Evolutionary conservation across 1,140 invertebrate species (phyloP).

Genomic region (Aphis gossypii): DNA sequence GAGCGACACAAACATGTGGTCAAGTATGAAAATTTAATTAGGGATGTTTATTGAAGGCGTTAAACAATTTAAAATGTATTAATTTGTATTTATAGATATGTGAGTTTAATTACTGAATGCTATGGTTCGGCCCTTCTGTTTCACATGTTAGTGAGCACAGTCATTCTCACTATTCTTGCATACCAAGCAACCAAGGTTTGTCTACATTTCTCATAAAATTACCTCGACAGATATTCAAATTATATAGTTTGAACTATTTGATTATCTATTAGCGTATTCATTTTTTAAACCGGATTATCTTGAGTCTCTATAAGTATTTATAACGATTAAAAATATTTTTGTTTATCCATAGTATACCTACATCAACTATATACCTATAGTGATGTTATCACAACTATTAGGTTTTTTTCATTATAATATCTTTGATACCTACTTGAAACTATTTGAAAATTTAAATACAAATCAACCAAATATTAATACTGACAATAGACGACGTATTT

Average conservation of each 20-base stretch:
- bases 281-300: not conserved
- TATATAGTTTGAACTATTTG: not conserved
- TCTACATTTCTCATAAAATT: slow-evolving; percentile 11
- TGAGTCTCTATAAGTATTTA: slow-evolving; percentile 26
- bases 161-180: slow-evolving; percentile 79
- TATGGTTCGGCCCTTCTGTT: slow-evolving; percentile 80
- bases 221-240: not conserved
- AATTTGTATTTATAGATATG: slow-evolving; percentile 69
- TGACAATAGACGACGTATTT: not conserved
- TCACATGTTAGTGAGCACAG: slow-evolving; percentile 84
- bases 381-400: no score
- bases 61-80: not conserved
- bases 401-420: not conserved
- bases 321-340: not conserved
- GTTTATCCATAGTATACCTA: not conserved
- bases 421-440: not conserved
- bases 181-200: slow-evolving; percentile 84
- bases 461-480: not conserved
- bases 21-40: slow-evolving; percentile 59
- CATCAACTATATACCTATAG: no score
- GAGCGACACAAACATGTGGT: slow-evolving; percentile 86
- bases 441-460: not conserved
- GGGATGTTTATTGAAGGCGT: not conserved
- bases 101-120: slow-evolving; percentile 78
- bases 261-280: not conserved